Conservation (phyloP, 2,113 vertebrate species). For the Periophthalmodon schlosseri region DNA sequence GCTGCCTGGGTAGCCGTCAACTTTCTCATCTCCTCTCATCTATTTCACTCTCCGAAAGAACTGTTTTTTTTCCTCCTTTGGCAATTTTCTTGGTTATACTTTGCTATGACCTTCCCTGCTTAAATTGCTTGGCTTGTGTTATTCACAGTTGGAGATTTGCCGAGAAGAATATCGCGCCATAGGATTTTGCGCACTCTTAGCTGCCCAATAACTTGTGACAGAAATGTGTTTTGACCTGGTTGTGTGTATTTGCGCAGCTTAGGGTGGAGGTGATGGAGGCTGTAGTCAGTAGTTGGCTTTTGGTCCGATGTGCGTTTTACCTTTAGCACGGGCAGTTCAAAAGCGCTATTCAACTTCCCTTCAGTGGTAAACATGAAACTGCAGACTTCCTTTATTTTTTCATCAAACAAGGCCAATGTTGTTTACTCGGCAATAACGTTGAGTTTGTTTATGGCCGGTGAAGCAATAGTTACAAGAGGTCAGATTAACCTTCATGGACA, state of each 20-base stretch:
- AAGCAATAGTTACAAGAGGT: conserved; percentile 18
- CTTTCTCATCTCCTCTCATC: conserved; percentile 79
- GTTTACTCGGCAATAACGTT: neutral
- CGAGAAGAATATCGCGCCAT: conserved; percentile 75
- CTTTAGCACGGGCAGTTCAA: conserved; percentile 29
- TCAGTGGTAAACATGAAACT: conserved; percentile 34
- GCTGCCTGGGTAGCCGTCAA: conserved; percentile 78
- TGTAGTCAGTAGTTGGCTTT: conserved; percentile 49
- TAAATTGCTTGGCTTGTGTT: conserved; percentile 82
- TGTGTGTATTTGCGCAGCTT: conserved; percentile 68
- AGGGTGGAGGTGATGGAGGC: conserved; percentile 62
- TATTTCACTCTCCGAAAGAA: conserved; percentile 78
- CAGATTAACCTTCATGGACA: conserved; percentile 17
- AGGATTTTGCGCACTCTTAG: conserved; percentile 79
- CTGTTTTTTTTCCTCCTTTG: conserved; percentile 34
- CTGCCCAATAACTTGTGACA: conserved; percentile 79
- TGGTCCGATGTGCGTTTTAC: conserved; percentile 22
- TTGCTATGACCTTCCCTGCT: conserved; percentile 80
- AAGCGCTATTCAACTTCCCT: conserved; percentile 19
- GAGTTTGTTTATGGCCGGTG: conserved; percentile 28
- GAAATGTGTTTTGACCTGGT: conserved; percentile 61
- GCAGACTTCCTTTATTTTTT: conserved; percentile 28
- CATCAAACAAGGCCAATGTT: conserved; percentile 12
- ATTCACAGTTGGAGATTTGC: conserved; percentile 81
- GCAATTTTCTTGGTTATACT: conserved; percentile 75